Conservation (phyloP, 2,888 invertebrate genomes). For the Polymixis flavicincta region DNA sequence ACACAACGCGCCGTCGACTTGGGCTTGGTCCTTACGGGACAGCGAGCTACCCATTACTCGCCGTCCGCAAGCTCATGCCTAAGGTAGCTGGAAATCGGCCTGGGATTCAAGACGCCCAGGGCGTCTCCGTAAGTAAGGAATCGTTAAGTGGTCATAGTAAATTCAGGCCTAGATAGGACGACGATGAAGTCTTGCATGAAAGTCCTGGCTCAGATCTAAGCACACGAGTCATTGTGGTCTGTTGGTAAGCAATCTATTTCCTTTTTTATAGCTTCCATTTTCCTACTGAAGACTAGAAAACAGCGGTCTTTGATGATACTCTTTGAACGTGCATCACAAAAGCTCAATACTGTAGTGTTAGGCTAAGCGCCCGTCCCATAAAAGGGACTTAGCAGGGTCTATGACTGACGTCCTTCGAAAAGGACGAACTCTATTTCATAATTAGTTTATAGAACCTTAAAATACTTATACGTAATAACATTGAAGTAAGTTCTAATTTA, state of each 20-base stretch:
- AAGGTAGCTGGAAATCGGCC: no score
- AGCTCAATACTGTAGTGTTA: conserved; percentile 23
- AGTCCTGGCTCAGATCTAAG: neutral
- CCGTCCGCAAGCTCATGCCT: no score
- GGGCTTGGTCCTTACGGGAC: no score
- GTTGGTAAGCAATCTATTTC: neutral
- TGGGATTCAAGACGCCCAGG: no score
- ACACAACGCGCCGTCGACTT: no score
- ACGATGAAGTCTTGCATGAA: neutral
- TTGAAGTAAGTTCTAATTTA: neutral
- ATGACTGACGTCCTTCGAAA: conserved; percentile 39
- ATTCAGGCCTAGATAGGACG: no score
- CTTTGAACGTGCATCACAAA: neutral
- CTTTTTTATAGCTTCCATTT: conserved; percentile 11
- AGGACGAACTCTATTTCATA: conserved; percentile 34
- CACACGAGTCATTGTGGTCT: neutral
- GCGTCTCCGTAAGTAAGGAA: no score
- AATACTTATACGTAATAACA: conserved; percentile 7
- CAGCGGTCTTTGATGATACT: neutral
- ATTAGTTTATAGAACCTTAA: conserved; percentile 19
- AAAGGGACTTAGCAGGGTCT: conserved; percentile 45
- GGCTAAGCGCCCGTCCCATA: conserved; percentile 33
- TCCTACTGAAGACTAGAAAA: neutral
- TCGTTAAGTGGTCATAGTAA: no score
- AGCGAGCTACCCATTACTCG: no score